phyloP scores from a whole-genome alignment of 2,113 vertebrate species.

The Coptodon bakossiorum region DNA sequence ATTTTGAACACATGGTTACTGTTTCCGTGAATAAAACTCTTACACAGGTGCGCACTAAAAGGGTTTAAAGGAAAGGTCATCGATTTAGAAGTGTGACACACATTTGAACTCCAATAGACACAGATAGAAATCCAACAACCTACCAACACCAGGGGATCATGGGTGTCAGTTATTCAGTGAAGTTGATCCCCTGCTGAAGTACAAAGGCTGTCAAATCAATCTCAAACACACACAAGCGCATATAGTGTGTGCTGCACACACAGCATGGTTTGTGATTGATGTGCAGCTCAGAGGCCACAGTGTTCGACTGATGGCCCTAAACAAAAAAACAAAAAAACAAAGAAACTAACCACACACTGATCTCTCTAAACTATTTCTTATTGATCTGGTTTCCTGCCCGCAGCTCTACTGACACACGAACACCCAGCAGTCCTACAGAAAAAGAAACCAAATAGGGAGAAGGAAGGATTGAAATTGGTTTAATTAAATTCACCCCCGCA shows the following conservation, averaged over 20 bases:
- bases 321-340: background rate
- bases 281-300: constrained; percentile 4
- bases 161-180: constrained; percentile 11
- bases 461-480: background rate
- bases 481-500: constrained; percentile 7
- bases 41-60: background rate
- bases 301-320: background rate
- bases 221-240: background rate
- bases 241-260: background rate
- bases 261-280: background rate
- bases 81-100: background rate
- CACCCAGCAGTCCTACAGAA: background rate
- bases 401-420: constrained; percentile 7
- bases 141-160: background rate
- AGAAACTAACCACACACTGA: background rate
- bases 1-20: background rate
- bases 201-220: constrained; percentile 28
- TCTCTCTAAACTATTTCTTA: constrained; percentile 40
- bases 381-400: constrained; percentile 39
- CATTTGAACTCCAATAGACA: background rate
- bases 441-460: background rate
- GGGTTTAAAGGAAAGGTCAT: constrained; percentile 27
- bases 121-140: background rate
- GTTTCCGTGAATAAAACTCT: background rate
- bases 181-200: constrained; percentile 4